Evolutionary conservation across 1,140 invertebrate genomes (phyloP).

Genomic region (Hormaphis cornu): DNA sequence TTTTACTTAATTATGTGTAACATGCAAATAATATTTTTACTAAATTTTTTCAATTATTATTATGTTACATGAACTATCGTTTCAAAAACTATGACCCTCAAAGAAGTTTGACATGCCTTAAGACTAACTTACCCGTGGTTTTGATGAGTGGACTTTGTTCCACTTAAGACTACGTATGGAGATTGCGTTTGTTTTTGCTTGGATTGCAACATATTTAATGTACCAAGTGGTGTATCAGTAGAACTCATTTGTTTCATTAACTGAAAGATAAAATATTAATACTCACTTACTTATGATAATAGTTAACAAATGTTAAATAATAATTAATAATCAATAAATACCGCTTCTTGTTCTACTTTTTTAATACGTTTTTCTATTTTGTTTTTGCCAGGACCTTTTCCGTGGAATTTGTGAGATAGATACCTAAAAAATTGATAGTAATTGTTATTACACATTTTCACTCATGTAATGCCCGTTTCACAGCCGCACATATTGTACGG

Average conservation of each 20-base stretch:
- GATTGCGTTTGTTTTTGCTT: constrained; percentile 95
- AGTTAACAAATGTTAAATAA: not conserved
- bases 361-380: constrained; percentile 95
- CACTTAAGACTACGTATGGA: constrained; percentile 88
- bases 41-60: too few relatives aligned
- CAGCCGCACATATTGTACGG: not conserved
- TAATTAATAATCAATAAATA: constrained; percentile 42
- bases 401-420: constrained; percentile 96
- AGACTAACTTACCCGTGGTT: constrained; percentile 35
- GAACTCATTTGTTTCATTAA: constrained; percentile 98
- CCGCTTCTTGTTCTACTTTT: constrained; percentile 86
- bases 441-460: not conserved
- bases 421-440: constrained; percentile 48
- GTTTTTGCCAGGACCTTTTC: constrained; percentile 97
- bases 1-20: too few relatives aligned
- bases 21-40: too few relatives aligned
- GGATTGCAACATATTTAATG: constrained; percentile 84
- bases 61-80: too few relatives aligned
- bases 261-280: constrained; percentile 44
- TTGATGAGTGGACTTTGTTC: constrained; percentile 59
- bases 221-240: constrained; percentile 92
- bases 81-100: too few relatives aligned
- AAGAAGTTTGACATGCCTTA: too few relatives aligned
- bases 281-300: not conserved
- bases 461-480: not conserved